Base-by-base conservation (phyloP, 2,797 vertebrate species). In the Dendrocincla tyrannina region DNA sequence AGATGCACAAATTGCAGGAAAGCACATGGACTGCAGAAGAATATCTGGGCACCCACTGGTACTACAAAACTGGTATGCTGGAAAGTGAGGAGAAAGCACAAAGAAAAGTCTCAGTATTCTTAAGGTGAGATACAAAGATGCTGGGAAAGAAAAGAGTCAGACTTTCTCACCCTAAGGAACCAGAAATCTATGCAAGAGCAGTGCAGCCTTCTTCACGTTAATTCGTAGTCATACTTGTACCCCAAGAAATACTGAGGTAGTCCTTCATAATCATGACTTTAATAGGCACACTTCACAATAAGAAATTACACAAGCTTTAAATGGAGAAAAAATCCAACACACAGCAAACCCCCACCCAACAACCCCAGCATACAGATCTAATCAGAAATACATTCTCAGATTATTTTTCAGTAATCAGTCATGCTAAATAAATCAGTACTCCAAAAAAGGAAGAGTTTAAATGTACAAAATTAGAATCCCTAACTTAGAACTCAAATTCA, bases 301-400 rank as follows among this genome's bases (percentile, higher is more conserved):
- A 62, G 13, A 0, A 49, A 68, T 17, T 59, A 58, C 4, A 28
- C 22, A 32, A 62, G 27, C 3, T 53, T 74, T 66, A 28, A 39
- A 24, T 27, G 23, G 24, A 77, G 4, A 24, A 10, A 22, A 56
- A 33, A 5, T 7, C 0, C 25, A 41, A 27, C 7, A 32, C 14
- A 47, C 4, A 12, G 19, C 28, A 80, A 83, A 67, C 11, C 5
- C 4, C 11, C 17, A 30, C 22, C n/a, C 3, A 60, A 37, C 9
- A 58, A 85, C 19, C 20, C 11, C 20, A 84, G 14, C n/a, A 63
- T 1, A 50, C 3, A 63, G 18, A 62, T 33, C 53, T 88, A 42
- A 55, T 66, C 27, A 58, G 39, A 84, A 67, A 74, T 5, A 67
- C 39, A 59, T 52, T 81, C 13, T 46, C n/a, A 33, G 30, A 70